Conservation (phyloP, 64 coral and sea anemone genomes). For the Acropora yongei region DNA sequence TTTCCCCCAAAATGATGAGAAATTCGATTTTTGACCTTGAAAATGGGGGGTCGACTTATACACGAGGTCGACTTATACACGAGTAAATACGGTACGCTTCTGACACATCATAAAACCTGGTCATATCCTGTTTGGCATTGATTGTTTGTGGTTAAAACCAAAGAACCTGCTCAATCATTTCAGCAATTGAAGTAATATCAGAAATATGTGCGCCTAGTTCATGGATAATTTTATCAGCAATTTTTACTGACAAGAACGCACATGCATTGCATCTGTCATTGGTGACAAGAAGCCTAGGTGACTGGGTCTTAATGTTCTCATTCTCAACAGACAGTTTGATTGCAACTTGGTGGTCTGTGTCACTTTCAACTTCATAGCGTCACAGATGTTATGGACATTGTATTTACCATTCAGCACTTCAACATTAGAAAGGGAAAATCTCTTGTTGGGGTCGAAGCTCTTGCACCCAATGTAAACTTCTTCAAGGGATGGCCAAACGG, state of each 20-base stretch:
- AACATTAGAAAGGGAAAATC: slow-evolving; percentile 13
- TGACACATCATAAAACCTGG: slow-evolving; percentile 37
- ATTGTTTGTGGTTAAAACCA: neutral
- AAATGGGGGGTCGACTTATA: too few species aligned
- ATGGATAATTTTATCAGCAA: slow-evolving; percentile 15
- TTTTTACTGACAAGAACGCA: neutral
- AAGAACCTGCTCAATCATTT: slow-evolving; percentile 15
- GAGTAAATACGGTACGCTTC: neutral
- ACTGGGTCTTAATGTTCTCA: slow-evolving; percentile 5
- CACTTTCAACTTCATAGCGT: neutral
- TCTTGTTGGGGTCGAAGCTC: slow-evolving; percentile 11
- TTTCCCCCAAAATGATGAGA: too few species aligned
- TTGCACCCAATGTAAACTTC: slow-evolving; percentile 22
- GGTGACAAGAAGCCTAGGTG: neutral
- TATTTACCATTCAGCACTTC: slow-evolving; percentile 14
- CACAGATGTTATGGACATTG: slow-evolving; percentile 7
- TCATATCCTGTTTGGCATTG: slow-evolving; percentile 6
- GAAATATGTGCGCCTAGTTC: neutral
- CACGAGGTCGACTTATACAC: too few species aligned
- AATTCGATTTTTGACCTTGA: too few species aligned
- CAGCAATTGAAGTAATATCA: neutral
- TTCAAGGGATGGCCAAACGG: slow-evolving; percentile 21
- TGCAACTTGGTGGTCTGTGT: slow-evolving; percentile 8
- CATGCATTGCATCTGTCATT: slow-evolving; percentile 5
- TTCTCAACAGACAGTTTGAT: neutral